Conservation (phyloP, 2,113 vertebrate genomes). For the Mola mola region DNA sequence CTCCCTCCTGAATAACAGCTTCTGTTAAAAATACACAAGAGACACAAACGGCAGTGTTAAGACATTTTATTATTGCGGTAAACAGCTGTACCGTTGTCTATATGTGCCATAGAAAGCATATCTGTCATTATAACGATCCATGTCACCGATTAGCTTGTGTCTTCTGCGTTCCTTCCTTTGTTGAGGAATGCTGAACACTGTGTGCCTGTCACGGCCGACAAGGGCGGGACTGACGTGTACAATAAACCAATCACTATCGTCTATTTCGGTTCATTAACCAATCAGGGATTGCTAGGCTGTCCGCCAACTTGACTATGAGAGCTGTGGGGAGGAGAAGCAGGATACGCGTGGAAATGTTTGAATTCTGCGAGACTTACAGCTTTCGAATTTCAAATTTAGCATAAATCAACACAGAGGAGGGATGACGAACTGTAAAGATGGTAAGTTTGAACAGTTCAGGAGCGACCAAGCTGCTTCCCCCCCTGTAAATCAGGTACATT, state of each 20-base stretch:
- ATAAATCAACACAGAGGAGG: not conserved
- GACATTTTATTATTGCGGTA: too few species aligned
- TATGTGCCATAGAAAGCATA: too few species aligned
- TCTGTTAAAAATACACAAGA: too few species aligned
- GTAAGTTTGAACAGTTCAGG: conserved; percentile 39
- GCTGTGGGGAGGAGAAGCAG: not conserved
- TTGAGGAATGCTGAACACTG: not conserved
- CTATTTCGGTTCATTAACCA: conserved; percentile 45
- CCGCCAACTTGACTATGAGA: conserved; percentile 68
- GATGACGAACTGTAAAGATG: conserved; percentile 2
- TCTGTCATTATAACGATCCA: not conserved
- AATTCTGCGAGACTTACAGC: not conserved
- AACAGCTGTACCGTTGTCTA: too few species aligned
- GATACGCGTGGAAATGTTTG: conserved; percentile 11
- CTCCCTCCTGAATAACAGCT: too few species aligned
- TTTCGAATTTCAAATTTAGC: not conserved
- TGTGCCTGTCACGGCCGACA: conserved; percentile 2
- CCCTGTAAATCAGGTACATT: conserved; percentile 2
- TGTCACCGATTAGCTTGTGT: too few species aligned
- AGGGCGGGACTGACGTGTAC: not conserved
- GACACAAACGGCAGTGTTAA: too few species aligned
- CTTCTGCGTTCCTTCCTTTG: too few species aligned
- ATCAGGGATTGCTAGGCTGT: conserved; percentile 35
- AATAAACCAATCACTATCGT: conserved; percentile 47
- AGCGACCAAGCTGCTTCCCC: not conserved